A percentile compares a stretch with the other conserved stretches of the same genome.
phyloP scores from a whole-genome alignment of 2,797 vertebrate genomes.

The Bucorvus abyssinicus region DNA sequence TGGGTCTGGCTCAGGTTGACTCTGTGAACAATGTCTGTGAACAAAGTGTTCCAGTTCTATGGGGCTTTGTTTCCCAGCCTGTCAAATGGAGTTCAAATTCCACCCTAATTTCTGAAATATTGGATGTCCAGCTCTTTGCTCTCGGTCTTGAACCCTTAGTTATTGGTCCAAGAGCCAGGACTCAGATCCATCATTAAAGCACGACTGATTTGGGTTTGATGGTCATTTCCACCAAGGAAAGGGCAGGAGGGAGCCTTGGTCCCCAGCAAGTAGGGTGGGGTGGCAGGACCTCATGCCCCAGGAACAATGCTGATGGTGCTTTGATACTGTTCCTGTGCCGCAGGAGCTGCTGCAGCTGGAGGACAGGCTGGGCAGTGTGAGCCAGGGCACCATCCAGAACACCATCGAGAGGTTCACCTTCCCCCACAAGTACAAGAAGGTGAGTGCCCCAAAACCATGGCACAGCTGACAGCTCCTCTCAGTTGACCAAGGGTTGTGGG shows the following conservation, averaged over 20 bases:
- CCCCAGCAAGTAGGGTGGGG: background rate
- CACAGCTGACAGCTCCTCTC: background rate
- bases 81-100: background rate
- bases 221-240: background rate
- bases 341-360: conserved; percentile 97
- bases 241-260: background rate
- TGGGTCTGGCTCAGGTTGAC: background rate
- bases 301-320: background rate
- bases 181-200: background rate
- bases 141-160: background rate
- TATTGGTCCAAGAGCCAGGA: background rate
- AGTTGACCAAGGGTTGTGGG: background rate
- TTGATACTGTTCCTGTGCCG: background rate
- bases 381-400: conserved; percentile 91
- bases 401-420: conserved; percentile 98
- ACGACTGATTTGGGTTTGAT: background rate
- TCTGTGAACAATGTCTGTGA: background rate
- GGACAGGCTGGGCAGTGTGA: conserved; percentile 94
- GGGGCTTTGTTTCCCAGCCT: background rate
- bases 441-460: background rate
- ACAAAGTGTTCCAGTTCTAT: background rate
- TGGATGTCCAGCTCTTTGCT: background rate
- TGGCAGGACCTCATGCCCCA: background rate
- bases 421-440: conserved; percentile 99
- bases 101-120: background rate